phyloP scores from a whole-genome alignment of 37 sponge, comb jelly and placozoan genomes.

The Hormiphora californensis region DNA sequence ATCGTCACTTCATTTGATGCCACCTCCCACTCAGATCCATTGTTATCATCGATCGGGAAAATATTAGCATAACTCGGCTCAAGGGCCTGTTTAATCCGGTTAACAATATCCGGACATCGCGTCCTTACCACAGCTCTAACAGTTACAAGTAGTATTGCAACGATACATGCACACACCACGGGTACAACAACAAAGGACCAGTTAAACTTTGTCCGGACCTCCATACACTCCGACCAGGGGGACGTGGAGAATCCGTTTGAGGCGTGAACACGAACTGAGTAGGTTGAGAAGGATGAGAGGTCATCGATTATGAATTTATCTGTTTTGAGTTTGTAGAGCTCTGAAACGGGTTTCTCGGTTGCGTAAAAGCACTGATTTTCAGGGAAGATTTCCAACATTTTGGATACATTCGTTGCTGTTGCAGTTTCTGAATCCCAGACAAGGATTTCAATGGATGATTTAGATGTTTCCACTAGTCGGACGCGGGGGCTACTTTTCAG shows the following conservation, averaged over 20 bases:
- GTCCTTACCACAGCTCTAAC: background rate
- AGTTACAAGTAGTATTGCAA: background rate
- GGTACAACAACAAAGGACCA: background rate
- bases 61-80: conserved; percentile 42
- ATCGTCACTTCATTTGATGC: conserved; percentile 27
- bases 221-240: conserved; percentile 9
- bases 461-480: too few species aligned
- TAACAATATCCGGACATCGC: conserved; percentile 22
- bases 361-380: too few species aligned
- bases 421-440: too few species aligned
- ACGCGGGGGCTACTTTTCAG: too few species aligned
- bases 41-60: background rate
- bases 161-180: background rate
- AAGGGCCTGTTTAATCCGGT: background rate
- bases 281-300: background rate
- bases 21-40: too few species aligned
- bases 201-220: background rate
- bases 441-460: too few species aligned
- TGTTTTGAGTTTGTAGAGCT: too few species aligned
- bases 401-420: too few species aligned
- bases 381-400: too few species aligned
- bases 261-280: background rate
- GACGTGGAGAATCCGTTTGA: conserved; percentile 50
- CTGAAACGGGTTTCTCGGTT: too few species aligned
- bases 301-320: background rate